phyloP scores from a whole-genome alignment of 2,888 invertebrate species.

The Pterobdella sp. region DNA sequence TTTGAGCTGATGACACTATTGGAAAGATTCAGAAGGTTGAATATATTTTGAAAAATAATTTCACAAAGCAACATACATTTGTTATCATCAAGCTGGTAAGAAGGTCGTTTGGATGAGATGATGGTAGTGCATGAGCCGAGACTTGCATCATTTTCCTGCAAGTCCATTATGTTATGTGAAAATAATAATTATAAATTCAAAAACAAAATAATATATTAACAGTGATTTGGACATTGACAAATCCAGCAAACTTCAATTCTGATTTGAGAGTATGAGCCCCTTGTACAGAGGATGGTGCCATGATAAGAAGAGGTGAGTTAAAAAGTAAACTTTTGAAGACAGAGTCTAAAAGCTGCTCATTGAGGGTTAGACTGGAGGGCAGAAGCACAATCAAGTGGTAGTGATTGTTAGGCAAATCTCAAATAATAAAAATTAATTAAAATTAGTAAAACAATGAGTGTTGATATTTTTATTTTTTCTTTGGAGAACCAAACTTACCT shows the following conservation, averaged over 20 bases:
- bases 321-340: neutral
- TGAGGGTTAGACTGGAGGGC: neutral
- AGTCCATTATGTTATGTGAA: neutral
- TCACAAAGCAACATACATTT: neutral
- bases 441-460: neutral
- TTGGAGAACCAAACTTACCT: neutral
- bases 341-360: neutral
- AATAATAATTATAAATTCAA: constrained; percentile 8
- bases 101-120: neutral
- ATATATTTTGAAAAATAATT: too few species aligned
- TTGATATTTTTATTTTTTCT: neutral
- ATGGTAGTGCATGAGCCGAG: too few species aligned
- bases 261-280: neutral
- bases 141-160: constrained; percentile 7
- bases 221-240: constrained; percentile 11
- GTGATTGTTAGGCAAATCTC: neutral
- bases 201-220: neutral
- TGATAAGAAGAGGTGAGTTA: neutral
- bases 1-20: constrained; percentile 45
- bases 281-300: neutral
- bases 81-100: neutral
- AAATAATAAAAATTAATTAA: neutral
- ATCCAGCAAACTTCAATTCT: constrained; percentile 22
- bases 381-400: neutral
- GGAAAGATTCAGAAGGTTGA: neutral